Percentiles rank a stretch among this genome's conserved stretches.
Evolutionary conservation across 2,888 invertebrate species (phyloP).

Genomic region (Rhaphigaster nebulosa): DNA sequence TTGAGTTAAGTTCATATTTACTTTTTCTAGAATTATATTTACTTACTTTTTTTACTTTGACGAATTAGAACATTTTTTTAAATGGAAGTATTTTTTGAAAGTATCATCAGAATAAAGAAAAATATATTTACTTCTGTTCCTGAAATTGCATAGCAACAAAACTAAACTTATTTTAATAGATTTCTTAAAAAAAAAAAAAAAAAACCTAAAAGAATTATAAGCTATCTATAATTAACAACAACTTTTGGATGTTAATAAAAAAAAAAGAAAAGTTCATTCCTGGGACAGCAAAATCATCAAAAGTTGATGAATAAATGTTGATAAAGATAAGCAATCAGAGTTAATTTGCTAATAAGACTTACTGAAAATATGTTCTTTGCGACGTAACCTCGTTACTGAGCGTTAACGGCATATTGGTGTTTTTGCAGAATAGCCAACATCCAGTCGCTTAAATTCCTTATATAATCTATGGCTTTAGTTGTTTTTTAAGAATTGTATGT

Average conservation of each 20-base stretch:
- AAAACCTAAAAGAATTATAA: background rate
- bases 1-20: background rate
- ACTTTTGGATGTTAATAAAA: background rate
- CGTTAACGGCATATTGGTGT: slow-evolving; percentile 26
- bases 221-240: background rate
- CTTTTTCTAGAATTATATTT: background rate
- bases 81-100: background rate
- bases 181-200: background rate
- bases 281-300: background rate
- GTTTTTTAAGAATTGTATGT: background rate
- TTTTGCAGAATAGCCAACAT: slow-evolving; percentile 45
- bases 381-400: slow-evolving; percentile 32
- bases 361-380: slow-evolving; percentile 29
- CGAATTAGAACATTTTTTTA: background rate
- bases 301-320: background rate
- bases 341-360: background rate
- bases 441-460: slow-evolving; percentile 13
- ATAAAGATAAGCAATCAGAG: background rate
- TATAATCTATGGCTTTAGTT: background rate
- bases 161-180: background rate
- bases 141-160: background rate
- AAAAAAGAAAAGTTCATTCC: background rate
- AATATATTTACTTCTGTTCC: background rate
- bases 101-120: background rate
- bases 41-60: background rate